A percentile compares a stretch with the other conserved stretches of the same genome.
These are phyloP conservation scores for Pteruthius melanotis DNA, from an alignment of 2,113 vertebrate genomes.

Conservation along the genomic window DNA sequence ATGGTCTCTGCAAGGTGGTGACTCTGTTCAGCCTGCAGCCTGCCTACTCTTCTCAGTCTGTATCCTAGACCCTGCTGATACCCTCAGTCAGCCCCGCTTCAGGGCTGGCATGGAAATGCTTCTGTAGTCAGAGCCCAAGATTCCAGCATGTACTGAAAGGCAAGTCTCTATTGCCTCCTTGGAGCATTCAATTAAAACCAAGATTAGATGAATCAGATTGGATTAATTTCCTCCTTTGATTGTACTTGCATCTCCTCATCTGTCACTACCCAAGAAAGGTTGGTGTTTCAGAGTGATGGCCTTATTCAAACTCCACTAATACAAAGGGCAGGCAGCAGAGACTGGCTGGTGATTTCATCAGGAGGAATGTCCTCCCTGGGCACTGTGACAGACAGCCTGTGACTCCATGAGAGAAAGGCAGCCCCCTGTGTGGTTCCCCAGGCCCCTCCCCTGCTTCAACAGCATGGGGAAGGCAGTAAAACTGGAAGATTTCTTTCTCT, in stretches of 20 bases:
- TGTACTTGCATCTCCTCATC: not conserved
- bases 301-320: not conserved
- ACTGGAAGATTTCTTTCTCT: not conserved
- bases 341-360: not conserved
- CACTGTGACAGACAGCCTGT: not conserved
- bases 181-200: not conserved
- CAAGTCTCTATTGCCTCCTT: not conserved
- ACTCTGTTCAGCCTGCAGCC: not conserved
- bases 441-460: not conserved
- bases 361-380: not conserved
- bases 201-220: not conserved
- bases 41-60: not conserved
- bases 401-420: fast-evolving
- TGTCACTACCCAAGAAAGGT: not conserved
- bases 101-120: not conserved
- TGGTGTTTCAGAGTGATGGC: not conserved
- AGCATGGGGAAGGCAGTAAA: not conserved
- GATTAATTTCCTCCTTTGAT: not conserved
- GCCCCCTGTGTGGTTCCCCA: not conserved
- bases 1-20: not conserved
- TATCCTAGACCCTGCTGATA: not conserved
- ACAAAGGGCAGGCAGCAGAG: not conserved
- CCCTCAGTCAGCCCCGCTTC: fast-evolving
- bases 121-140: not conserved
- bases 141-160: not conserved